These are phyloP conservation scores for Apodemia hepburni DNA, from an alignment of 2,888 invertebrate genomes.

Conservation along the genomic window DNA sequence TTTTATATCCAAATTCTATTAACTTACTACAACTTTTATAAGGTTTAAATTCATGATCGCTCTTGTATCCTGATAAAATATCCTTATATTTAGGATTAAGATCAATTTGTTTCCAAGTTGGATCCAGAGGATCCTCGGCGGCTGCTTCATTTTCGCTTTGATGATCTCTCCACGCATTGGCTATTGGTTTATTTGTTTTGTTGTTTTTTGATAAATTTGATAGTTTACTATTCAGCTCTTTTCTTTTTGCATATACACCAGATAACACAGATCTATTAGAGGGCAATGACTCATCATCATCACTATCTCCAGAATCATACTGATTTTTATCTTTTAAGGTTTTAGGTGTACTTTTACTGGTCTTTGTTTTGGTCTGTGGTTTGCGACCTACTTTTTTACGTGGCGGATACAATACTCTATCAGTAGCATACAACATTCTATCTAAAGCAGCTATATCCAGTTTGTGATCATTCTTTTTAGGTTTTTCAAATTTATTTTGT, in stretches of 20 bases:
- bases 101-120: constrained; percentile 83
- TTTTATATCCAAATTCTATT: constrained; percentile 81
- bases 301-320: constrained; percentile 65
- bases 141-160: constrained; percentile 75
- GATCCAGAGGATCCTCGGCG: constrained; percentile 80
- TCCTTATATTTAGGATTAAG: constrained; percentile 82
- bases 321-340: constrained; percentile 69
- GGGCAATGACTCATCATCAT: constrained; percentile 57
- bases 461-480: constrained; percentile 65
- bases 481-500: constrained; percentile 61
- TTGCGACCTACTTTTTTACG: constrained; percentile 87
- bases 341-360: constrained; percentile 50
- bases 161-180: constrained; percentile 67
- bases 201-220: constrained; percentile 58
- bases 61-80: constrained; percentile 81
- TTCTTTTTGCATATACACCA: constrained; percentile 74
- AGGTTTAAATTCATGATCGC: constrained; percentile 77
- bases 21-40: constrained; percentile 75
- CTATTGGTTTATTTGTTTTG: constrained; percentile 58
- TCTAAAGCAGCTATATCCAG: constrained; percentile 81
- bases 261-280: constrained; percentile 66
- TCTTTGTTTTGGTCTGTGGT: constrained; percentile 69
- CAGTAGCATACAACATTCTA: constrained; percentile 86
- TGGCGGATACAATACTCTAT: constrained; percentile 88
- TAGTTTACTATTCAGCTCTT: constrained; percentile 70